phyloP scores from a whole-genome alignment of 2,888 invertebrate genomes.

The Callimorpha dominula region DNA sequence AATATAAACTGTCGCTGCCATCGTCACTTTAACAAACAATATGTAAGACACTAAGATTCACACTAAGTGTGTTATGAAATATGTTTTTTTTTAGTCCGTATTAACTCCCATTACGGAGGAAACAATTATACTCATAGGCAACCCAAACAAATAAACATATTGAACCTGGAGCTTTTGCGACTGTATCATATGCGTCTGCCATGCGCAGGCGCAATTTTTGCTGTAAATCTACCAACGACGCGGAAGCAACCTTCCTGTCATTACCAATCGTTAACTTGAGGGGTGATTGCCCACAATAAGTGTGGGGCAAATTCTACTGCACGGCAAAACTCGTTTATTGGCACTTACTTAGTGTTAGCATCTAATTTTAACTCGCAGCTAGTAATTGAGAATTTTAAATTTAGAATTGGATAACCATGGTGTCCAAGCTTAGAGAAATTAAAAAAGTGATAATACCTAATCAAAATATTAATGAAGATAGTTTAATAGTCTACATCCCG shows the following conservation, averaged over 20 bases:
- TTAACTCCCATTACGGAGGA: background rate
- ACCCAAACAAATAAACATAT: background rate
- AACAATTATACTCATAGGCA: background rate
- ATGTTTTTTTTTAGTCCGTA: background rate
- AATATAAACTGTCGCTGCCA: background rate
- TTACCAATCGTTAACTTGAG: constrained; percentile 66
- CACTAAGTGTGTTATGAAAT: background rate
- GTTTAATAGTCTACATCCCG: no score
- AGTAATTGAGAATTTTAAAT: constrained; percentile 43
- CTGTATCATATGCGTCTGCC: no score
- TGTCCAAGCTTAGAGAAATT: background rate
- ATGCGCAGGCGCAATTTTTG: constrained; percentile 25
- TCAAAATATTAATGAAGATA: no score
- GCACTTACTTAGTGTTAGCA: constrained; percentile 40
- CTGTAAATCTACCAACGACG: constrained; percentile 61
- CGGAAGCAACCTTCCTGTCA: constrained; percentile 73
- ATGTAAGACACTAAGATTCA: background rate
- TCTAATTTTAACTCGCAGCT: constrained; percentile 39
- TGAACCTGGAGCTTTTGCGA: background rate
- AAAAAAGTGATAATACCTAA: background rate
- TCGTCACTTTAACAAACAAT: background rate
- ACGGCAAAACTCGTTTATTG: constrained; percentile 44
- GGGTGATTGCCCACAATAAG: constrained; percentile 62
- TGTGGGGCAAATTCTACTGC: constrained; percentile 41
- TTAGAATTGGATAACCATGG: constrained; percentile 20